Evolutionary conservation across 2,888 invertebrate species (phyloP).

Genomic region (Ophion ellenae): DNA sequence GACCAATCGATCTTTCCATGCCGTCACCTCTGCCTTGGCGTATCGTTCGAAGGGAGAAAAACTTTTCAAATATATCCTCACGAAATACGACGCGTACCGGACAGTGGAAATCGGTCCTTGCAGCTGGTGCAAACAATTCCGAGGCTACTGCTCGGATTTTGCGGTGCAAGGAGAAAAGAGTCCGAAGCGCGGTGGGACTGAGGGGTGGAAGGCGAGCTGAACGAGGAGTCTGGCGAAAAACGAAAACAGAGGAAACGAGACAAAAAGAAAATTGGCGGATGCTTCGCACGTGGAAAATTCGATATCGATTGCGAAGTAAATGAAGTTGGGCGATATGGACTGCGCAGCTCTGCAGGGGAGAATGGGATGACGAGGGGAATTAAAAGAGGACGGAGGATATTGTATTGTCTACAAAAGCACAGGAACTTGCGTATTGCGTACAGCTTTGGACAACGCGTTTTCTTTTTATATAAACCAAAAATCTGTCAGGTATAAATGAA

Average conservation of each 20-base stretch:
- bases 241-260: constrained; percentile 5
- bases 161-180: constrained; percentile 38
- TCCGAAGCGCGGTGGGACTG: neutral
- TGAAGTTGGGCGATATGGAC: neutral
- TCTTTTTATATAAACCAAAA: too few species aligned
- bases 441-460: too few species aligned
- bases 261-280: constrained; percentile 25
- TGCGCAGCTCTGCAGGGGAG: neutral
- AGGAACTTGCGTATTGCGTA: too few species aligned
- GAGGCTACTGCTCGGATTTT: constrained; percentile 12
- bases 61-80: constrained; percentile 51
- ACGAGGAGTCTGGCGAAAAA: constrained; percentile 21
- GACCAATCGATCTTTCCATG: neutral
- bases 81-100: constrained; percentile 34
- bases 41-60: constrained; percentile 18
- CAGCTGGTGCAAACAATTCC: constrained; percentile 57
- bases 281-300: constrained; percentile 31
- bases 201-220: neutral
- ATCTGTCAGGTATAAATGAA: too few species aligned
- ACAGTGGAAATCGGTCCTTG: constrained; percentile 42
- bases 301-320: constrained; percentile 32
- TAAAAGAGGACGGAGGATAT: too few species aligned
- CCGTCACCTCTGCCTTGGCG: too few species aligned
- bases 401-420: neutral
- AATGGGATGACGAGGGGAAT: too few species aligned